Evolutionary conservation across 2,888 invertebrate species (phyloP), one percentile per base, ranked within the genome.

Genomic region (Lamellibrachia satsuma): DNA sequence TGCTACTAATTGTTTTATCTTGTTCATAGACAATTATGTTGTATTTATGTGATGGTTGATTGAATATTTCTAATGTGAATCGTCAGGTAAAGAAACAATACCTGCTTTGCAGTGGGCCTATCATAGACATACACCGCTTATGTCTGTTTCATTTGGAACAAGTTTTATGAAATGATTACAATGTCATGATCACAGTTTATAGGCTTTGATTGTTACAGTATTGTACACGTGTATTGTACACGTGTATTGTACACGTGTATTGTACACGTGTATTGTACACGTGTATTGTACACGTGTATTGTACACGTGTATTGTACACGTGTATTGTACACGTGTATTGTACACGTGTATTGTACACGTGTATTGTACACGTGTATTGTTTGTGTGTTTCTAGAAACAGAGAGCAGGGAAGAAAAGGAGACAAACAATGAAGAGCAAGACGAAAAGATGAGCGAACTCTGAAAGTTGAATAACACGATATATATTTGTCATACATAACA

Each of bases 391-490:
- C 22, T 27, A 92, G 57, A 92, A 60, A 91, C 75, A 52, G 91
- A 7, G 92, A 92, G 91, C 92, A 11, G 92, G 92, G 55, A 92
- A 92, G 57, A 52, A 52, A 7, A 92, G 57, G 57, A 92, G 92
- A 92, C 92, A 91, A 91, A 90, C 90, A 6, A 91, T 57, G 52
- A 92, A 92, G 51, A 52, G 39, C 55, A 91, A 90, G 60, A 90
- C 39, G 90, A 92, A 60, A 91, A 91, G 60, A 91, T 91, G 91
- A 52, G 9, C 9, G 52, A 52, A 11, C 75, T 22, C 2, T 22
- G 15, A 75, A 75, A 22, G 75, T 75, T 22, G 22, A 75, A 75
- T 75, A 22, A 55, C 55, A 55, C 90, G 90, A 11, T 51, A 52
- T 91, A 52, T 91, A 91, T 91, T 91, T 91, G 91, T 75, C 22